Evolutionary conservation across 2,888 invertebrate genomes (phyloP), one percentile per base, ranked within the genome.

Genomic region (Shargacucullia verbasci): DNA sequence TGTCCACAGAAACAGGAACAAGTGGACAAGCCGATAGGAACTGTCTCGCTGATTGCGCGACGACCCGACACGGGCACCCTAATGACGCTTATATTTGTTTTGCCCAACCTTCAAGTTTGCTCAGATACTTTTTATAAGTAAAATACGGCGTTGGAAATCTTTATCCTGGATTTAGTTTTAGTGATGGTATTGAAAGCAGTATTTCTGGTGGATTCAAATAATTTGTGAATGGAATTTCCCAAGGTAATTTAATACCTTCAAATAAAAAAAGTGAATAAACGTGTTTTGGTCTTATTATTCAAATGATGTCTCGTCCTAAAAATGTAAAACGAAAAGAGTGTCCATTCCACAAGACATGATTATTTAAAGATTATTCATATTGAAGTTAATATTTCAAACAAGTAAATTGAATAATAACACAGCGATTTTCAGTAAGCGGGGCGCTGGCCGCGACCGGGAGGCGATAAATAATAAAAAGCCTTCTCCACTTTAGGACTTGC

Each of bases 401-500:
- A 88, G 86, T 87, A 90, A 92, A 92, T 92, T 90, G 89, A 90
- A 91, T 92, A 90, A 91, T 90, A 92, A 90, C 89, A 87, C 86
- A 89, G 84, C 88, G 87, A 90, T 91, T 91, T 89, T 84, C 88
- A 87, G 90, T 87, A 88, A 91, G 88, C 91, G 88, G 82, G 60
- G 82, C 86, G 87, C 85, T 86, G 88, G 87, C 87, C 89, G 84
- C 87, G 85, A 80, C 85, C 85, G 87, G 86, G 82, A 78, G 81
- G 88, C 90, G 86, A 93, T 94, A 93, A 94, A 94, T 94, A 91
- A 92, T 92, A 92, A 92, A 92, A 92, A 92, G 91, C 92, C 92
- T 92, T 92, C 92, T 91, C 92, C 92, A 93, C 94, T 94, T 93
- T 92, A 91, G 94, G 92, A 93, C 94, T 94, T 93, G 93, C 93